These are phyloP conservation scores for Rhea americana DNA, from an alignment of 2,113 vertebrate species.

Conservation along the genomic window DNA sequence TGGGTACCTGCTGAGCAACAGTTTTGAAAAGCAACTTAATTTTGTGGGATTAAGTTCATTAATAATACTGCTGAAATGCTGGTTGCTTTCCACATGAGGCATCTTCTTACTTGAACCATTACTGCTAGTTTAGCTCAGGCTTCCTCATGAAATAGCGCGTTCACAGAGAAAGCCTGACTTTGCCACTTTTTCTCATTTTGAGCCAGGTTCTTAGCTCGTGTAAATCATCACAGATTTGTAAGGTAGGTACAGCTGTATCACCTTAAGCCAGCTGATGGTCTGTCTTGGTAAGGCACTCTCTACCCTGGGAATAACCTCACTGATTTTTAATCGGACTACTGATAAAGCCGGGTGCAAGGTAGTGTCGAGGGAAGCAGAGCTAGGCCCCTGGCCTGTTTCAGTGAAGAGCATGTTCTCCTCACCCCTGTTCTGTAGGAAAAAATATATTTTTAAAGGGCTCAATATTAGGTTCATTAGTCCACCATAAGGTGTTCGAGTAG, in stretches of 20 bases:
- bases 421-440: neutral
- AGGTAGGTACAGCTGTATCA: neutral
- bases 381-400: neutral
- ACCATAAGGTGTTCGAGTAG: neutral
- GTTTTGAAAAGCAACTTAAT: neutral
- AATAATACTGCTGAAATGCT: neutral
- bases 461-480: neutral
- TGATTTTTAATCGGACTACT: neutral
- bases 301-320: neutral
- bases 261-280: neutral
- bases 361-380: neutral
- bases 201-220: neutral
- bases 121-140: neutral
- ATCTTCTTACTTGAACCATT: accelerated
- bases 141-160: neutral
- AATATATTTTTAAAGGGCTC: neutral
- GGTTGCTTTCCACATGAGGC: neutral
- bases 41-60: neutral
- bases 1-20: neutral
- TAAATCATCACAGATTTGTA: neutral
- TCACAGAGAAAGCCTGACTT: neutral
- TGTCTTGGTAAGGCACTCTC: neutral
- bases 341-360: neutral
- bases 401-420: neutral
- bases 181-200: neutral